These are phyloP conservation scores for Syngnathus acus DNA, from an alignment of 2,797 vertebrate species.

Conservation along the genomic window DNA sequence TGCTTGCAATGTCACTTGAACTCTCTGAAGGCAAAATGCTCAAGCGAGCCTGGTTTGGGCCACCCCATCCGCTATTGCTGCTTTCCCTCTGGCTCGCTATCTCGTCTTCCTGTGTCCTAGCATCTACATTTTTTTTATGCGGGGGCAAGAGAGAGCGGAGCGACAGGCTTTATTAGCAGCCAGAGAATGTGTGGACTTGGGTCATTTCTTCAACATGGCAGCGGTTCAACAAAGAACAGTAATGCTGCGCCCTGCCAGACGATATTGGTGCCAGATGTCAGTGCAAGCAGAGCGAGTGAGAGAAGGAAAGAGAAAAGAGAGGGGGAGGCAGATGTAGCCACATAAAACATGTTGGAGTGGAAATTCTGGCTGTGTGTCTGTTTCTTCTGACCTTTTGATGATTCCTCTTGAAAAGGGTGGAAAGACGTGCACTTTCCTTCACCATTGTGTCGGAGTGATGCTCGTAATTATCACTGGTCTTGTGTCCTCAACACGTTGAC, in stretches of 20 bases:
- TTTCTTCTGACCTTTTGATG: conserved; percentile 69
- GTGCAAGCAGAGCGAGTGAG: conserved; percentile 32
- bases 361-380: conserved; percentile 59
- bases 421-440: neutral
- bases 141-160: conserved; percentile 43
- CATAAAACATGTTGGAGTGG: conserved; percentile 81
- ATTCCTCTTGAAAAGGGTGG: conserved; percentile 13
- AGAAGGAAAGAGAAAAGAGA: neutral
- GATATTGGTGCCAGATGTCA: conserved; percentile 88
- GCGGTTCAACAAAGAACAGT: conserved; percentile 80
- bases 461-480: neutral
- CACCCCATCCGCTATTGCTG: neutral
- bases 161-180: conserved; percentile 67
- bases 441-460: conserved; percentile 7
- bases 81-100: conserved; percentile 31
- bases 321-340: conserved; percentile 65
- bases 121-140: conserved; percentile 29
- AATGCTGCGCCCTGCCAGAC: conserved; percentile 69
- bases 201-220: conserved; percentile 81
- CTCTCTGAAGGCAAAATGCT: conserved; percentile 18
- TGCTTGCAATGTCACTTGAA: neutral
- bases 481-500: neutral
- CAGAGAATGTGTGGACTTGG: conserved; percentile 75
- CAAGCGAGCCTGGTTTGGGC: conserved; percentile 32
- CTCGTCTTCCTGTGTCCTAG: conserved; percentile 53